Conservation (phyloP, 2,797 vertebrate species). For the Sternotherus odoratus region DNA sequence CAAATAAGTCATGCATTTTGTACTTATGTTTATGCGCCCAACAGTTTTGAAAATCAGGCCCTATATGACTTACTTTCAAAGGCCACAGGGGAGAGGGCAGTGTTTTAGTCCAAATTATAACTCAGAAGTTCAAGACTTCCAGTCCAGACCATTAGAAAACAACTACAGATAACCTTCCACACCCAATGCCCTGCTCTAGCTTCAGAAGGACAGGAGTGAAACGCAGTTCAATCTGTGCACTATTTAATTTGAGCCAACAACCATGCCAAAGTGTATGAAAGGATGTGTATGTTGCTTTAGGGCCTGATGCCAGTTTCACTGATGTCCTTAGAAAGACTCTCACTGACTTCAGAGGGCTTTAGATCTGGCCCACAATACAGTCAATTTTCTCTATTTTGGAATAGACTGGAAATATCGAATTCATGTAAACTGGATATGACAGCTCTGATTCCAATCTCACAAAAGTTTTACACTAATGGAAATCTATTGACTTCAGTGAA, state of each 20-base stretch:
- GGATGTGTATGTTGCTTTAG: not conserved
- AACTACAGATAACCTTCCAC: not conserved
- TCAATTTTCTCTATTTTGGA: conserved; percentile 25
- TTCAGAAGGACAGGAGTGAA: not conserved
- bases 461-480: not conserved
- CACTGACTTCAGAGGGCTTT: conserved; percentile 31
- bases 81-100: not conserved
- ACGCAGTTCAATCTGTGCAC: not conserved
- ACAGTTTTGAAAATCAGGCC: not conserved
- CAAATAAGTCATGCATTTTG: not conserved
- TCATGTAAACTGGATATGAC: conserved; percentile 2
- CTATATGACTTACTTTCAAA: fast-evolving
- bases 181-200: not conserved
- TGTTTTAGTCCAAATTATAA: not conserved
- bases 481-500: not conserved
- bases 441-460: not conserved
- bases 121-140: not conserved
- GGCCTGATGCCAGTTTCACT: conserved; percentile 12
- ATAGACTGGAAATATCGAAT: conserved; percentile 30
- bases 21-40: not conserved
- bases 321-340: not conserved
- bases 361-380: conserved; percentile 32
- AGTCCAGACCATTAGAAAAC: not conserved
- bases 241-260: not conserved
- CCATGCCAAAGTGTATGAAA: conserved; percentile 1